Conservation (phyloP, 2,113 vertebrate species). For the Aphyosemion australe region DNA sequence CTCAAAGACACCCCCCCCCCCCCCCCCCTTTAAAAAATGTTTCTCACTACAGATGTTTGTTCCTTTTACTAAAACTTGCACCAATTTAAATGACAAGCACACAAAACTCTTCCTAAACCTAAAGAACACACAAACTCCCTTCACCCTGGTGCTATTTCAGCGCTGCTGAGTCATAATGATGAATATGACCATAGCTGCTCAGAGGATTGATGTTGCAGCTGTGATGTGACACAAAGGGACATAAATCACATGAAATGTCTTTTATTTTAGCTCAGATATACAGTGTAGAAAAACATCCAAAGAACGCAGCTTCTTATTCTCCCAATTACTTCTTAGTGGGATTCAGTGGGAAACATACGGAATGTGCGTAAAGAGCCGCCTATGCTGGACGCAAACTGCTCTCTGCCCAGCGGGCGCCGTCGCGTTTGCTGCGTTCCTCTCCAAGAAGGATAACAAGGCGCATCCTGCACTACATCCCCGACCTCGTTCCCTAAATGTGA, state of each 20-base stretch:
- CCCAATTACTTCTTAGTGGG: constrained; percentile 47
- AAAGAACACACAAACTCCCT: constrained; percentile 33
- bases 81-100: background rate
- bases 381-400: constrained; percentile 71
- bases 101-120: background rate
- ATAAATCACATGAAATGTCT: background rate
- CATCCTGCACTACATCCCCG: constrained; percentile 60
- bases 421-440: constrained; percentile 72
- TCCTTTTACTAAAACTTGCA: constrained; percentile 15
- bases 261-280: background rate
- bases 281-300: constrained; percentile 11
- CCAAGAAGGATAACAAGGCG: constrained; percentile 63
- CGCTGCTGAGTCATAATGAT: constrained; percentile 67
- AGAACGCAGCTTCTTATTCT: constrained; percentile 39
- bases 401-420: constrained; percentile 73
- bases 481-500: constrained; percentile 55
- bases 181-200: constrained; percentile 31
- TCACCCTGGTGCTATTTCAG: constrained; percentile 17
- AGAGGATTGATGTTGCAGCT: constrained; percentile 13
- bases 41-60: constrained; percentile 27
- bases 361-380: constrained; percentile 72
- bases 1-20: too few relatives aligned
- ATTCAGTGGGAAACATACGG: constrained; percentile 68
- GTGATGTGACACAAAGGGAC: background rate
- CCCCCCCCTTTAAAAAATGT: background rate